phyloP scores from a whole-genome alignment of 2,888 invertebrate genomes.

The Epiblema foenella region DNA sequence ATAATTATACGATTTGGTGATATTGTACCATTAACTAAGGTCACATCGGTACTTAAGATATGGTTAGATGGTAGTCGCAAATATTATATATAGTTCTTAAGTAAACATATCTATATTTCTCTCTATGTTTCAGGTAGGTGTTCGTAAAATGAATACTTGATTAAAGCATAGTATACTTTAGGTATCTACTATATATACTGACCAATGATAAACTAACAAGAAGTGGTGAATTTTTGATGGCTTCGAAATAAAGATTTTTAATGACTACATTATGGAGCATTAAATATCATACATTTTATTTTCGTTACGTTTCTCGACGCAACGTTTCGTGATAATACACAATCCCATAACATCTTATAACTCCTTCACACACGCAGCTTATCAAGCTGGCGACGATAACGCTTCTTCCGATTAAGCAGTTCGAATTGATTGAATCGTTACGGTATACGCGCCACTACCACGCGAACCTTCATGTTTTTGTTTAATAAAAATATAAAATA shows the following conservation, averaged over 20 bases:
- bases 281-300: conserved; percentile 6
- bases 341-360: conserved; percentile 50
- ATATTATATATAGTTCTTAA: not conserved
- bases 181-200: not conserved
- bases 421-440: conserved; percentile 67
- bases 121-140: too few relatives aligned
- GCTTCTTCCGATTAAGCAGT: conserved; percentile 62
- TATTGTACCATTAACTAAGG: too few relatives aligned
- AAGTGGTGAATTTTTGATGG: not conserved
- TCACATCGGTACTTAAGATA: not conserved
- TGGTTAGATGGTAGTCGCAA: not conserved
- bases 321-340: conserved; percentile 55
- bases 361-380: conserved; percentile 57
- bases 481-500: conserved; percentile 1
- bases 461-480: conserved; percentile 50
- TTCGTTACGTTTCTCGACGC: conserved; percentile 15
- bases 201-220: not conserved
- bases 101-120: not conserved
- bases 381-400: conserved; percentile 64
- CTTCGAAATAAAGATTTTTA: too few relatives aligned
- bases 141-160: too few relatives aligned
- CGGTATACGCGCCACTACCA: conserved; percentile 56
- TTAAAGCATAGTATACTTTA: too few relatives aligned
- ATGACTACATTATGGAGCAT: not conserved
- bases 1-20: not conserved